Conservation (phyloP, 2,797 vertebrate genomes). For the Cryptoblepharus egeriae region DNA sequence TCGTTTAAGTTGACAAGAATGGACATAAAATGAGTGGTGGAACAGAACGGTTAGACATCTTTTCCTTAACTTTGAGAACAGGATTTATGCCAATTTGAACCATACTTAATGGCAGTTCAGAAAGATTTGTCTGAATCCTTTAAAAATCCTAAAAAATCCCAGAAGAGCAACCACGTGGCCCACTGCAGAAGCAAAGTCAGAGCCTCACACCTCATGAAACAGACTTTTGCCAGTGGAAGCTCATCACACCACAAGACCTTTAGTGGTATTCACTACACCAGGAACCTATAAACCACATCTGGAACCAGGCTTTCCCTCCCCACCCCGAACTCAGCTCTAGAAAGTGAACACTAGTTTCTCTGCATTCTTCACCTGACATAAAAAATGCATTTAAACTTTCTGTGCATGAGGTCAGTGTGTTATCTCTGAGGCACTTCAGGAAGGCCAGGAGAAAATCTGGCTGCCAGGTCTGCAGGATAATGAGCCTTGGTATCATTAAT, state of each 20-base stretch:
- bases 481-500: slow-evolving; percentile 38
- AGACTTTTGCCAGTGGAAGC: not conserved
- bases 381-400: slow-evolving; percentile 43
- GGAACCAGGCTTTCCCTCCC: not conserved
- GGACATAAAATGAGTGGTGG: not conserved
- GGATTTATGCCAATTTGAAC: not conserved
- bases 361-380: slow-evolving; percentile 24
- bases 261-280: not conserved
- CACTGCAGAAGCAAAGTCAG: not conserved
- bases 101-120: too few relatives aligned
- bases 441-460: slow-evolving; percentile 52
- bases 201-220: not conserved
- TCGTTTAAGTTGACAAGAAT: slow-evolving; percentile 1
- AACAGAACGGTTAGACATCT: not conserved
- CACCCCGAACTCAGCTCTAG: not conserved
- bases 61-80: not conserved
- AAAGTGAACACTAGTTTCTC: not conserved
- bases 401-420: not conserved
- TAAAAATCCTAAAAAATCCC: not conserved
- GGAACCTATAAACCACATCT: not conserved
- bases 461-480: slow-evolving; percentile 27
- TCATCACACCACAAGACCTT: not conserved
- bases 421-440: slow-evolving; percentile 16
- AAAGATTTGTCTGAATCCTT: not conserved
- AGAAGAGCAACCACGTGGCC: not conserved